Evolutionary conservation across 2,888 invertebrate species (phyloP).

Genomic region (Gryllus longicercus): DNA sequence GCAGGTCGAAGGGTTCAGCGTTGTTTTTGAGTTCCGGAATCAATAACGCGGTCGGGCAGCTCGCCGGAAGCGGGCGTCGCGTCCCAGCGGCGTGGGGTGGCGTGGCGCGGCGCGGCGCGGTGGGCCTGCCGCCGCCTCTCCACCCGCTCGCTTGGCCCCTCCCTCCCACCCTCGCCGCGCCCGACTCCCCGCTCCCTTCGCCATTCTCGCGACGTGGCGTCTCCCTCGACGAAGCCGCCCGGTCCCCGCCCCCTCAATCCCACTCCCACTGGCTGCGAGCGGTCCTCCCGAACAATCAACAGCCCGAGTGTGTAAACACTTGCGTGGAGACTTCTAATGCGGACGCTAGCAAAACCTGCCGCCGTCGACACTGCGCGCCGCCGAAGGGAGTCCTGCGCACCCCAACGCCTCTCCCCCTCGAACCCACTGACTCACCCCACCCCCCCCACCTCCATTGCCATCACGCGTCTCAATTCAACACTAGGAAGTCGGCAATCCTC

Average conservation of each 20-base stretch:
- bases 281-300: conserved; percentile 8
- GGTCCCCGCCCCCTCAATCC: no score
- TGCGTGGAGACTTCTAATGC: conserved; percentile 17
- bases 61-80: conserved; percentile 4
- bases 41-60: conserved; percentile 17
- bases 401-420: background rate
- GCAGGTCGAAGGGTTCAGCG: conserved; percentile 17
- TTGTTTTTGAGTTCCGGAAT: conserved; percentile 17
- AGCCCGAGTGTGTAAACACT: conserved; percentile 17
- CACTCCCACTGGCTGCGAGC: background rate
- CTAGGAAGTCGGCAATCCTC: no score
- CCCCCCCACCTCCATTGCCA: background rate
- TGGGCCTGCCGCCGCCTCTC: no score
- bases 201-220: background rate
- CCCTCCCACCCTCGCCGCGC: background rate
- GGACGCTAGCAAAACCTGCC: background rate
- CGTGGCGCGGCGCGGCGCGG: no score
- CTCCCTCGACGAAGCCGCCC: background rate
- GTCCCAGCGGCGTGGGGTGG: background rate
- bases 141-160: background rate
- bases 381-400: background rate
- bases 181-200: background rate
- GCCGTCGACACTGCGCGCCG: conserved; percentile 6
- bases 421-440: background rate
- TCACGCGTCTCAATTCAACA: background rate